phyloP scores from a whole-genome alignment of 1,140 invertebrate species.

The Palaemon carinicauda region DNA sequence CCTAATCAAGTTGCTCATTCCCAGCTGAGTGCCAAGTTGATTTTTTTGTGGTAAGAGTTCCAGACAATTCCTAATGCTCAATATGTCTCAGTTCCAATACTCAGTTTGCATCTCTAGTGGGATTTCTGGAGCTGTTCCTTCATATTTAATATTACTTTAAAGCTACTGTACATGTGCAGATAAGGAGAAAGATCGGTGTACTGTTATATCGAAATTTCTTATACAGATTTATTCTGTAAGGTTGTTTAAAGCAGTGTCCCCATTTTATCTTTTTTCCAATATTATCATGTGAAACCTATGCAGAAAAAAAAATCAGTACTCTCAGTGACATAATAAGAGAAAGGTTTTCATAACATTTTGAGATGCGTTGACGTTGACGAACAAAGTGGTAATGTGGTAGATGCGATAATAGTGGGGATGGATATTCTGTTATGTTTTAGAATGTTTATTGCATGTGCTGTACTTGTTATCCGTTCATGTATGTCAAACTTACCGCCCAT shows the following conservation, averaged over 20 bases:
- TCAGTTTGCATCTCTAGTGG: conserved; percentile 39
- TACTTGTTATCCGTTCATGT: conserved; percentile 39
- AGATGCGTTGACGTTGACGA: not conserved
- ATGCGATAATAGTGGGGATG: not conserved
- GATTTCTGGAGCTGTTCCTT: conserved; percentile 24
- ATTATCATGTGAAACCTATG: too few relatives aligned
- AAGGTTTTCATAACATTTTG: not conserved
- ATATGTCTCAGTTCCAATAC: conserved; percentile 47
- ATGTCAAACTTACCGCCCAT: conserved; percentile 31
- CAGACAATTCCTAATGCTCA: conserved; percentile 46
- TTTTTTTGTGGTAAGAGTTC: conserved; percentile 38
- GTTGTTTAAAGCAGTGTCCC: not conserved
- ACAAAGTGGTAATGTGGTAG: conserved; percentile 9
- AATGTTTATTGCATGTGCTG: conserved; percentile 34
- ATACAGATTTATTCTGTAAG: too few relatives aligned
- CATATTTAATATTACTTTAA: conserved; percentile 18
- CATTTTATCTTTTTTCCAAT: not conserved
- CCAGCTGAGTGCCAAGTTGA: conserved; percentile 38
- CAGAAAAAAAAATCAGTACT: too few relatives aligned
- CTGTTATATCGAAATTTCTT: not conserved
- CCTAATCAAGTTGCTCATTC: not conserved
- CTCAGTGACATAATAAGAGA: not conserved
- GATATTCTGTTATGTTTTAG: conserved; percentile 31
- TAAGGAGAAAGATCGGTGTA: not conserved
- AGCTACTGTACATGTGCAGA: conserved; percentile 9